Percentiles rank a stretch among this genome's conserved stretches.
phyloP scores from a whole-genome alignment of 2,888 invertebrate species.

The Psylliodes chrysocephalus region DNA sequence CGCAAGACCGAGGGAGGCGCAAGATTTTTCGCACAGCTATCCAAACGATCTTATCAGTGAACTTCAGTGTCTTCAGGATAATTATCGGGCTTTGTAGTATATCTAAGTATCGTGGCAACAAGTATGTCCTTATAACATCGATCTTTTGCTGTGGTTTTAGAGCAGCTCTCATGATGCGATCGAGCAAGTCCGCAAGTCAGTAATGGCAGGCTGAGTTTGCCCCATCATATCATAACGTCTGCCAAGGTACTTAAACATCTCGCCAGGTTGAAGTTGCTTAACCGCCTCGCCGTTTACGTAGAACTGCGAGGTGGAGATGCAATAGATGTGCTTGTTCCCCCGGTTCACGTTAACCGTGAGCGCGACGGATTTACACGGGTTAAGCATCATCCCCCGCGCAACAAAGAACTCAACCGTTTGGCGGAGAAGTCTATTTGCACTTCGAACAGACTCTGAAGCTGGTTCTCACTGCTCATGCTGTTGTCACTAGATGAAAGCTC shows the following conservation, averaged over 20 bases:
- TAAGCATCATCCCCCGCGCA: background rate
- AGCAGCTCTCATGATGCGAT: background rate
- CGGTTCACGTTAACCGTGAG: background rate
- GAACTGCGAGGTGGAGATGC: background rate
- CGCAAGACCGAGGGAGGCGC: background rate
- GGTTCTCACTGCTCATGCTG: too few species aligned
- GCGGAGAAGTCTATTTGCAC: too few species aligned
- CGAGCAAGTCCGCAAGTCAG: background rate
- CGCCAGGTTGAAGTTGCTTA: background rate
- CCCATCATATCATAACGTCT: background rate
- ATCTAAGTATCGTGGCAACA: background rate
- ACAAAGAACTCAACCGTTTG: background rate
- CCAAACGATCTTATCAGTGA: background rate
- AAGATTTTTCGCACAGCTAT: background rate
- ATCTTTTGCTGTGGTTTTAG: background rate
- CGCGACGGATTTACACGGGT: background rate
- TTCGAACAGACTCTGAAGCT: too few species aligned
- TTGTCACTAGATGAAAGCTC: background rate
- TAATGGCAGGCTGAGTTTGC: background rate
- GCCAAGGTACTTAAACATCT: slow-evolving; percentile 1
- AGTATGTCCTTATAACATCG: too few species aligned
- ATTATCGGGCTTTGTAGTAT: slow-evolving; percentile 18
- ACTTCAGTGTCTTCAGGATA: slow-evolving; percentile 17
- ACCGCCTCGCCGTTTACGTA: background rate
- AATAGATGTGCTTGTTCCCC: background rate